Conservation (phyloP, 2,113 vertebrate genomes). For the Zosterops pallidus region DNA sequence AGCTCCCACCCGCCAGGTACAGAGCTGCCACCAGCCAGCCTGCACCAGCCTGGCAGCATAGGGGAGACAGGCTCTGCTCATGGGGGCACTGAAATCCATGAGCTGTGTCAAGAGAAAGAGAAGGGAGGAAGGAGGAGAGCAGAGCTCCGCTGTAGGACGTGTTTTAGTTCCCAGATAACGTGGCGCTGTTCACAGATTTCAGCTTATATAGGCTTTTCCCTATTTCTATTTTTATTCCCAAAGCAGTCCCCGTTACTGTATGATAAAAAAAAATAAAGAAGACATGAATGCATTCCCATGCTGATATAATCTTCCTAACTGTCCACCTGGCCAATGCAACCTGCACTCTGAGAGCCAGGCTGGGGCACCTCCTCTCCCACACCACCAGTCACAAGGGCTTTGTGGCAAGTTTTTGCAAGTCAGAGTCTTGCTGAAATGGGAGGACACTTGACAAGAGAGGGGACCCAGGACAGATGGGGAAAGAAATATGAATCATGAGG, state of each 20-base stretch:
- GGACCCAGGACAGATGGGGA: background rate
- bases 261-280: background rate
- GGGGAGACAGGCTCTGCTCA: background rate
- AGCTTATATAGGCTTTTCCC: constrained; percentile 39
- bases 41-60: background rate
- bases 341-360: background rate
- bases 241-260: background rate
- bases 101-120: background rate
- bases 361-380: background rate
- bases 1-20: background rate
- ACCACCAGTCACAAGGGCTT: background rate
- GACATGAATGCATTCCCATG: background rate
- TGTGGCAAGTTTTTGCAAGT: background rate
- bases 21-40: rapidly evolving
- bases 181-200: constrained; percentile 41
- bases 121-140: background rate
- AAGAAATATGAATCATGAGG: background rate
- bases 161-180: background rate
- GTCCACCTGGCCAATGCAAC: background rate
- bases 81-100: background rate
- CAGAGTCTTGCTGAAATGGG: background rate
- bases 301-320: background rate
- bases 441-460: background rate
- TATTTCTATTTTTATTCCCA: constrained; percentile 29
- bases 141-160: background rate